phyloP scores from a whole-genome alignment of 2,888 invertebrate genomes.

The Leucophenga montana region DNA sequence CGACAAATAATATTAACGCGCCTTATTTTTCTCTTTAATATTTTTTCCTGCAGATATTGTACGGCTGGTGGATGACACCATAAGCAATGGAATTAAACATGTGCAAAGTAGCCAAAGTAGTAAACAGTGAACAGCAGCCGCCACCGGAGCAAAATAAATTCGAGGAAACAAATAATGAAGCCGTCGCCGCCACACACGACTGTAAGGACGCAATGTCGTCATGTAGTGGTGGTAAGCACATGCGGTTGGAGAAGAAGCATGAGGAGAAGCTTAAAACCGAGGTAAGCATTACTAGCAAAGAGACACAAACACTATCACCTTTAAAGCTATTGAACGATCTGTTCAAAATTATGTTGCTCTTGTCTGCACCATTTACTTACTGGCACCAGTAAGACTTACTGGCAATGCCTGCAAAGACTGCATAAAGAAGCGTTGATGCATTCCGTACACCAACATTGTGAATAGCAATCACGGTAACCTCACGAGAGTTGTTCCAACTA shows the following conservation, averaged over 20 bases:
- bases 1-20: too few species aligned
- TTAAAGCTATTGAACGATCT: too few species aligned
- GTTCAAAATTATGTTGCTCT: too few species aligned
- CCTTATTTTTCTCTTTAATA: neutral
- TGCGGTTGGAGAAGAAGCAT: slow-evolving; percentile 11
- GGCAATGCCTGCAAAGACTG: too few species aligned
- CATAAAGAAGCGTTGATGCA: too few species aligned
- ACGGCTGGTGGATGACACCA: neutral
- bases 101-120: neutral
- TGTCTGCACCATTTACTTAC: too few species aligned
- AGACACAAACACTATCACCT: too few species aligned
- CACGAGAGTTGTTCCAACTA: too few species aligned
- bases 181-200: slow-evolving; percentile 12
- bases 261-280: slow-evolving; percentile 50
- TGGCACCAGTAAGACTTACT: too few species aligned
- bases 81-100: slow-evolving; percentile 20
- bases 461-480: too few species aligned
- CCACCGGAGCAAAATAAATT: neutral
- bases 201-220: slow-evolving; percentile 11
- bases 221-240: slow-evolving; percentile 11
- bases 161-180: neutral
- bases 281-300: slow-evolving; percentile 37
- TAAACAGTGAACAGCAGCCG: too few species aligned
- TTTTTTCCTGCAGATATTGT: neutral
- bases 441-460: too few species aligned